Conservation (phyloP, 2,797 vertebrate genomes). For the Varecia variegata region DNA sequence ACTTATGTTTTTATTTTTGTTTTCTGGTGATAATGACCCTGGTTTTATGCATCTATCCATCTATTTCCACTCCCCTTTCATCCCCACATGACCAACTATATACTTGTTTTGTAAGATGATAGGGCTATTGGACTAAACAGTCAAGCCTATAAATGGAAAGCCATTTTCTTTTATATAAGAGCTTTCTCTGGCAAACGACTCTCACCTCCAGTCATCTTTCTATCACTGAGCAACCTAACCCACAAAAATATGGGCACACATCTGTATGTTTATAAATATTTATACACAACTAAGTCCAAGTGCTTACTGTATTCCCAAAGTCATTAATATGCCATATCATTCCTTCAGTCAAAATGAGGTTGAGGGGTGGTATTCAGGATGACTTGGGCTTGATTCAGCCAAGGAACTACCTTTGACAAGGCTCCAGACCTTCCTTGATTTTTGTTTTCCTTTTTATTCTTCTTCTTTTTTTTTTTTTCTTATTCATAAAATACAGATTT, state of each 20-base stretch:
- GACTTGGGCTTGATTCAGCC: background rate
- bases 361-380: background rate
- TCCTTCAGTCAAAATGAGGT: background rate
- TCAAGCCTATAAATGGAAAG: background rate
- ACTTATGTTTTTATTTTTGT: background rate
- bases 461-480: background rate
- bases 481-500: conserved; percentile 7
- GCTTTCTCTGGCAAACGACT: background rate
- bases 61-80: background rate
- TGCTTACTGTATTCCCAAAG: background rate
- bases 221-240: background rate
- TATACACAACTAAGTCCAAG: background rate
- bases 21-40: background rate
- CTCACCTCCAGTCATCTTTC: background rate
- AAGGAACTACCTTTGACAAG: background rate
- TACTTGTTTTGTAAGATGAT: background rate
- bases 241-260: background rate
- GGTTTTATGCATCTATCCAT: background rate
- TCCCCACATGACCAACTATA: background rate
- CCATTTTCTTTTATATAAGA: background rate
- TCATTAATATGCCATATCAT: background rate
- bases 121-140: background rate
- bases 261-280: background rate
- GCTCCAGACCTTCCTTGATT: background rate
- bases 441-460: background rate